Evolutionary conservation across 2,888 invertebrate genomes (phyloP), one percentile per base, ranked within the genome.

Genomic region (Itoplectis maculator): DNA sequence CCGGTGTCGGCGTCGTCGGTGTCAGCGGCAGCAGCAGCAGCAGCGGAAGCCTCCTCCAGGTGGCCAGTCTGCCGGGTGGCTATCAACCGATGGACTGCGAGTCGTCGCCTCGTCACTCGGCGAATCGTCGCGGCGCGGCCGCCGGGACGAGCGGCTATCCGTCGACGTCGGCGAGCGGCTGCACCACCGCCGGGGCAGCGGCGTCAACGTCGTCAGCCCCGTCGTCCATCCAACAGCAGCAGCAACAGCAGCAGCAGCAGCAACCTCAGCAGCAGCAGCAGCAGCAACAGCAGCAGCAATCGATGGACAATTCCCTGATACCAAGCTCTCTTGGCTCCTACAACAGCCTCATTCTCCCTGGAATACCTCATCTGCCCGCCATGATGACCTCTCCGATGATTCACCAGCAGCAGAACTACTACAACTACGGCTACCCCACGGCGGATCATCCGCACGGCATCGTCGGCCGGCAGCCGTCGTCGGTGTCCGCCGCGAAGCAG

Each of bases 11-110:
- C 87, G 84, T 79, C 66, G 84, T 86, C 63, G 85, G 87, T 65
- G 86, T 86, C 84, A 85, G 85, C 86, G 72, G 85, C 79, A 87
- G 90, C 90, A 84, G 85, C 76, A 87, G 90, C 90, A 29, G 29
- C 29, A 29, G 29, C n/a, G n/a, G n/a, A n/a, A n/a, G n/a, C n/a
- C 93, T 89, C 81, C 93, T 90, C 86, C 89, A 93, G 90, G 92
- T 92, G 87, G 92, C 90, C 85, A 92, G 90, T 86, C 85, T 88
- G 84, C 87, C 88, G 86, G 87, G 88, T 87, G 90, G 91, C 89
- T 90, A 92, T 88, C 94, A 94, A 86, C 95, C 96, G 87, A 97
- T 97, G 96, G 97, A 97, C 89, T 97, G 97, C 94, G 96, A 96
- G 92, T 95, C 95, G 86, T 95, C 96, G 74, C 94, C 94, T 81